Conservation (phyloP, 2,797 vertebrate species). For the Oceanodroma leucorhoa region DNA sequence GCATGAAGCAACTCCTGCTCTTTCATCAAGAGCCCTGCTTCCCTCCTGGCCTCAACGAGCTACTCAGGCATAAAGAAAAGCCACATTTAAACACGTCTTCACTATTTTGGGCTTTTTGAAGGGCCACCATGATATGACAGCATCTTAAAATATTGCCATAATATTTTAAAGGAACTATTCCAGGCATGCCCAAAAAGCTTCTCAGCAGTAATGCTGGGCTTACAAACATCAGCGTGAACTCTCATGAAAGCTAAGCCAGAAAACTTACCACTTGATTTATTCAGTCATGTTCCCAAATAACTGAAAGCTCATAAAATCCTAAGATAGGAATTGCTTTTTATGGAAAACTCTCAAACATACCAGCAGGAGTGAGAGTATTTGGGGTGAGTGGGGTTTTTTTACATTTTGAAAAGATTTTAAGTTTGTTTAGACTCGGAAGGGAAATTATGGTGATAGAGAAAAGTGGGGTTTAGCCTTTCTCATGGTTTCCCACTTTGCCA, state of each 20-base stretch:
- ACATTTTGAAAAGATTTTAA: neutral
- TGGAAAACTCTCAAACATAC: neutral
- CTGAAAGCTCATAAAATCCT: neutral
- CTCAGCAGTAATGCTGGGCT: neutral
- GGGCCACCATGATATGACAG: neutral
- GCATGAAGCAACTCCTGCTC: neutral
- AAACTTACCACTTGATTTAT: constrained; percentile 33
- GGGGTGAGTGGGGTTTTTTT: neutral
- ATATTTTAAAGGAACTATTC: neutral
- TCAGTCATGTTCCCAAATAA: neutral
- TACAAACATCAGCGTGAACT: neutral
- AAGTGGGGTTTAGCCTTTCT: neutral
- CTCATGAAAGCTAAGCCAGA: neutral
- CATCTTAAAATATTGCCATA: neutral
- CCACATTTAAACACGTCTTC: neutral
- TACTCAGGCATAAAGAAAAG: neutral
- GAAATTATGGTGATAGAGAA: neutral
- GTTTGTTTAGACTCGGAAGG: neutral
- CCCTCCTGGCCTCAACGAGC: neutral
- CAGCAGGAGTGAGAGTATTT: neutral
- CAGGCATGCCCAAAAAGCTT: neutral
- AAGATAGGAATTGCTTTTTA: neutral
- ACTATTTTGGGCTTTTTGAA: neutral
- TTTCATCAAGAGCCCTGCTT: neutral
- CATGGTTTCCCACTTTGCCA: neutral